Evolutionary conservation across 2,113 vertebrate genomes (phyloP), one percentile per base, ranked within the genome.

Genomic region (Psophia crepitans): DNA sequence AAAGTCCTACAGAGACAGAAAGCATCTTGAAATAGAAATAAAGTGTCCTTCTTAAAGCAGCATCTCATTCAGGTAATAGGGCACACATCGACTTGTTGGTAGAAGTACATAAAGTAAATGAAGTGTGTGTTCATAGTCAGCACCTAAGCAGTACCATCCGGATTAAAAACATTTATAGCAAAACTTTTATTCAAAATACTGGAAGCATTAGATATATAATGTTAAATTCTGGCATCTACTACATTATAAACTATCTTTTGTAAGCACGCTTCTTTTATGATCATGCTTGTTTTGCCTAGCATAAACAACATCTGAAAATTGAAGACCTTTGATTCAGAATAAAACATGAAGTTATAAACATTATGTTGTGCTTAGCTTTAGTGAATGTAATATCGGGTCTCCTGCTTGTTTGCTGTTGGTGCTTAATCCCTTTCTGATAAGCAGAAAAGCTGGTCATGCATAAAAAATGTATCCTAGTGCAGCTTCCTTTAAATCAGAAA

Each of bases 11-110:
- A 83, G 49, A 77, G 58, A 44, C 11, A 86, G 57, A 75, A 85
- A 69, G 27, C 48, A 87, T 90, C 70, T 64, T 79, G 60, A 87
- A 95, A 93, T 16, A 89, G 77, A 89, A 96, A 89, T 39, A 28
- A 56, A 84, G 11, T 74, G 75, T 82, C 61, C 54, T 89, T 60
- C 49, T 68, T 78, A 46, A 79, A 85, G 57, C 32, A 93, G 82
- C 41, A 33, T 76, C 61, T 85, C 57, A 32, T 61, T 71, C 70
- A 41, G 48, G 75, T 48, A 70, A 79, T 1, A 64, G 41, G 66
- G 41, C 28, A 77, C 68, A 49, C 49, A 79, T 16, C 0, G 1
- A 68, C 49, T 54, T 68, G 26, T 54, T 5, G 4, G 57, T 13
- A 91, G 57, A 68, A 65, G 23, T 41, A 37, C 16, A 17, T 7